Conservation (phyloP, 2,888 invertebrate genomes). For the Furcula furcula region DNA sequence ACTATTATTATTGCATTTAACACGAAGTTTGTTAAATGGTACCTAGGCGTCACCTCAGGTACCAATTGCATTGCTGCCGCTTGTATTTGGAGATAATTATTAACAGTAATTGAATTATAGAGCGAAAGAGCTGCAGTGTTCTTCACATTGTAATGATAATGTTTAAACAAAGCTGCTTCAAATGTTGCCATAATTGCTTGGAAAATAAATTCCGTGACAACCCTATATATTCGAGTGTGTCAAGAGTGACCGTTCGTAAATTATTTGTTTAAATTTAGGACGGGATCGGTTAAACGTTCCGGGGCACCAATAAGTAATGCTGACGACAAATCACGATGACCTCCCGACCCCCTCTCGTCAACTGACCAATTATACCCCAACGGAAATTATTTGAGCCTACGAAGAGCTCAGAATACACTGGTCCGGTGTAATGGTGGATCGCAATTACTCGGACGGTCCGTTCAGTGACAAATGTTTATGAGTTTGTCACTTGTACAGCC, state of each 20-base stretch:
- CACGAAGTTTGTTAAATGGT: too few species aligned
- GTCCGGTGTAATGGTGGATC: constrained; percentile 55
- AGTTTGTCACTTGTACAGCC: constrained; percentile 72
- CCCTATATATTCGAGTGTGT: constrained; percentile 54
- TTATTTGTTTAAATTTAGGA: constrained; percentile 81
- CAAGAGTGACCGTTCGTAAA: constrained; percentile 77
- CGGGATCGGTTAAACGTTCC: constrained; percentile 77
- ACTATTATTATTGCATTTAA: too few species aligned
- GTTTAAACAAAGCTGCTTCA: too few species aligned
- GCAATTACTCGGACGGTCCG: constrained; percentile 72
- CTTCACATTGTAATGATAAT: too few species aligned
- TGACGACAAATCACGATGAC: constrained; percentile 34
- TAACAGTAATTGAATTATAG: too few species aligned
- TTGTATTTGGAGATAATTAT: too few species aligned
- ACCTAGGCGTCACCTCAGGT: too few species aligned
- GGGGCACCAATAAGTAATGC: constrained; percentile 79
- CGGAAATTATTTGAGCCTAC: constrained; percentile 11
- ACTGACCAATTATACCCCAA: not conserved
- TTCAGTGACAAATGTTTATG: constrained; percentile 79
- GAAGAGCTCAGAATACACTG: constrained; percentile 42
- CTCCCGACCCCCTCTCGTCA: constrained; percentile 20
- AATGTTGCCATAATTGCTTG: too few species aligned
- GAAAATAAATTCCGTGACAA: too few species aligned
- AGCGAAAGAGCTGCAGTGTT: too few species aligned
- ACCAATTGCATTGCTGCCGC: too few species aligned